These are phyloP conservation scores for Monodelphis domestica DNA, from an alignment of 2,797 vertebrate genomes.

Conservation along the genomic window DNA sequence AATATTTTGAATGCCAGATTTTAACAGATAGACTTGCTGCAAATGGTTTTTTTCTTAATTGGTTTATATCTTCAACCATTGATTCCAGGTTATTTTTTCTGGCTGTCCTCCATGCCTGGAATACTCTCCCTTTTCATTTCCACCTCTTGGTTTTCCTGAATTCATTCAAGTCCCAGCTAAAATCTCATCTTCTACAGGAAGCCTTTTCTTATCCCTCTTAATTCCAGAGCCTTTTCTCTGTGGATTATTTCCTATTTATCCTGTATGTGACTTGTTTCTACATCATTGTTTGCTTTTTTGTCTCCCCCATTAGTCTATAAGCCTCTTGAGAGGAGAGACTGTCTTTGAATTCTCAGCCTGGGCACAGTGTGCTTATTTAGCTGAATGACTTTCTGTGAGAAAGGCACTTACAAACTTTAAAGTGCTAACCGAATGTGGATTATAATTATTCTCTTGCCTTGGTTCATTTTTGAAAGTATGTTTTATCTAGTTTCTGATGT, in stretches of 20 bases:
- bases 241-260: neutral
- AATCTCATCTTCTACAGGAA: neutral
- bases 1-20: neutral
- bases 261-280: neutral
- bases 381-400: neutral
- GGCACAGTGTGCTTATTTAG: neutral
- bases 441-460: neutral
- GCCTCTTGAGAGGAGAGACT: neutral
- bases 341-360: neutral
- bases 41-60: neutral
- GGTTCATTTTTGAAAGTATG: neutral
- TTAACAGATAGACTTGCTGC: neutral
- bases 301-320: neutral
- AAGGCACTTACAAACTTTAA: neutral
- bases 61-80: neutral
- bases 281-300: neutral
- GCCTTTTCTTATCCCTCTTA: neutral
- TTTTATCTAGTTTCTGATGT: neutral
- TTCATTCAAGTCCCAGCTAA: neutral
- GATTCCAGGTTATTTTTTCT: neutral
- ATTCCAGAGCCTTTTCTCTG: neutral
- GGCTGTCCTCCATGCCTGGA: neutral
- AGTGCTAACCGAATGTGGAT: neutral
- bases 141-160: neutral
- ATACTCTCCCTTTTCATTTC: neutral